These are phyloP conservation scores for Acrobasis repandana DNA, from an alignment of 2,888 invertebrate species.

Conservation along the genomic window DNA sequence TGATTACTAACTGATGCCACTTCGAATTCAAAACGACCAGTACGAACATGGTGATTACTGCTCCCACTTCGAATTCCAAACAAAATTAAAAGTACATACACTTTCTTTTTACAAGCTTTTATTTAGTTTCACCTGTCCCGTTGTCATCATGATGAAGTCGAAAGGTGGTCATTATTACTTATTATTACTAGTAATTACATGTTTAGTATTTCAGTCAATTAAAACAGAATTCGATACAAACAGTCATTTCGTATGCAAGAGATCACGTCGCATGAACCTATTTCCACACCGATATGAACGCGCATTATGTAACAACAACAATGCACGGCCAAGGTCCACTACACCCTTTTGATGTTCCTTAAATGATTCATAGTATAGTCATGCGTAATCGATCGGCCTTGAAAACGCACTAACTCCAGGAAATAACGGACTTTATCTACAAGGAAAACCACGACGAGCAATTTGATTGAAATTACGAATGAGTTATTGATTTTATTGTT, in stretches of 20 bases:
- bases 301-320: constrained; percentile 10
- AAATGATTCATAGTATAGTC: constrained; percentile 16
- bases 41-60: too few species aligned
- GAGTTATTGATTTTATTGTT: background rate
- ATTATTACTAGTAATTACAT: too few species aligned
- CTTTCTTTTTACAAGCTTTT: too few species aligned
- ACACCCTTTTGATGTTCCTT: constrained; percentile 11
- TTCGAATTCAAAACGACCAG: too few species aligned
- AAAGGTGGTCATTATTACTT: too few species aligned
- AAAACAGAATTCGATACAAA: background rate
- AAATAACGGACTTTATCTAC: constrained; percentile 1
- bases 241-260: background rate
- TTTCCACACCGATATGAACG: background rate
- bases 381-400: constrained; percentile 18
- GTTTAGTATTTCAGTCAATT: too few species aligned
- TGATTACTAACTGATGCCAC: too few species aligned
- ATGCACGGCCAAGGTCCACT: constrained; percentile 17
- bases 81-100: too few species aligned
- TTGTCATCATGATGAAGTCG: too few species aligned
- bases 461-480: background rate
- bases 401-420: background rate
- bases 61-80: too few species aligned
- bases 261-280: background rate
- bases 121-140: too few species aligned
- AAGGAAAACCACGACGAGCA: background rate